Evolutionary conservation across 2,797 vertebrate species (phyloP), one percentile per base, ranked within the genome.

Genomic region (Typhlichthys eigenmanni): DNA sequence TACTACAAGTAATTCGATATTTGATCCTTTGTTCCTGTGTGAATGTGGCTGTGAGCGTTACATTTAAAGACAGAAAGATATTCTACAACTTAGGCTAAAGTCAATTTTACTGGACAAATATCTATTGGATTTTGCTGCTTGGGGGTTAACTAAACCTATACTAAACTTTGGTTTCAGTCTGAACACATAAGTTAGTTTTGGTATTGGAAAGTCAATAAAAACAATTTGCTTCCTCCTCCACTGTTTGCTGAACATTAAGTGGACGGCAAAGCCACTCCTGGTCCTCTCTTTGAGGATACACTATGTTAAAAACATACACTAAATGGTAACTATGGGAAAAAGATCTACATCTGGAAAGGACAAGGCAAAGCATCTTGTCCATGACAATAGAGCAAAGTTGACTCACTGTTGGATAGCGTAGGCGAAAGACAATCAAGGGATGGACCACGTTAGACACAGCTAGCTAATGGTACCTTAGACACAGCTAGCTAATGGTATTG

Each of bases 141-240:
- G 63, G 64, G 60, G 65, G 69, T 48, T 17, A 17, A 17, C 38
- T 0, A 10, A 19, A 55, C 32, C 24, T 58, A 24, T 24, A 51
- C 45, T 2, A 69, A 66, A 58, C 80, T 85, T 86, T 83, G 80
- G 79, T 62, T 62, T 62, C 43, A 51, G 60, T 54, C 32, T 74
- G 50, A 81, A 79, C 58, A 68, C 47, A 60, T 46, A 60, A 48
- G 57, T 68, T 50, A 45, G 16, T 81, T 85, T 85, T 81, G 73
- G 73, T 79, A 76, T 82, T 46, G 16, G 65, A 53, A 77, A 68
- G 43, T 55, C 10, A 61, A 74, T 68, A n/a, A 71, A 63, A 17
- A 52, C 60, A 11, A 48, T 48, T 12, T 1, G 13, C 10, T 32
- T 55, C 29, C 32, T 14, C 12, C 34, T 56, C 32, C 34, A n/a